Conservation (phyloP, 1,140 invertebrate genomes). For the Branchinecta lindahli region DNA sequence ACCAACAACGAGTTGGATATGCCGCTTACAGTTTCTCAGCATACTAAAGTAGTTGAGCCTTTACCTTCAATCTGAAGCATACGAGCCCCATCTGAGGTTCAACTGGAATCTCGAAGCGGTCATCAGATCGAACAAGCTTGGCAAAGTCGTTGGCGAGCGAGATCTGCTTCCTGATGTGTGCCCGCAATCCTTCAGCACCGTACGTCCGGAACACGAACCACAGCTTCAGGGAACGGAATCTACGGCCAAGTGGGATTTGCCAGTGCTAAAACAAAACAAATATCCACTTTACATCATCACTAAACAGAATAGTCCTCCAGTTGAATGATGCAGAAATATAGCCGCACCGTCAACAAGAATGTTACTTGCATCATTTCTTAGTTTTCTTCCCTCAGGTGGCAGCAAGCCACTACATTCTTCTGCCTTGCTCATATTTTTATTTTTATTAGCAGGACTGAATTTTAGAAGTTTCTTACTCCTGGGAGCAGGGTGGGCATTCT, state of each 20-base stretch:
- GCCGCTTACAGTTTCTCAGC: no score
- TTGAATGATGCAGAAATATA: conserved; percentile 21
- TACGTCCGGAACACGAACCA: conserved; percentile 82
- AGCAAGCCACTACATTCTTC: neutral
- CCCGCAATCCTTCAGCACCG: conserved; percentile 60
- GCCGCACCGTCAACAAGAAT: no score
- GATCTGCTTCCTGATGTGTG: conserved; percentile 59
- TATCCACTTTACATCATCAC: neutral
- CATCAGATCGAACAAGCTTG: conserved; percentile 45
- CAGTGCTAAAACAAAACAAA: conserved; percentile 51
- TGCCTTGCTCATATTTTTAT: conserved; percentile 17
- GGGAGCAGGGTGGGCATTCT: no score
- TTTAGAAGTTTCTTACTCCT: conserved; percentile 13
- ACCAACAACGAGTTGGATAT: no score
- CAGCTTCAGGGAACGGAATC: conserved; percentile 80
- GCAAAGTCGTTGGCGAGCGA: conserved; percentile 59
- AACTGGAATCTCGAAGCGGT: conserved; percentile 58
- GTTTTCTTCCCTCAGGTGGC: no score
- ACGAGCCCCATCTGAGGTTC: conserved; percentile 62
- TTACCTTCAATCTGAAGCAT: conserved; percentile 65
- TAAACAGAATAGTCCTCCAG: neutral
- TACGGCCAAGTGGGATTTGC: conserved; percentile 77
- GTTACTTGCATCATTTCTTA: neutral
- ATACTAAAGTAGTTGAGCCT: conserved; percentile 32
- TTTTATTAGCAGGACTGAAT: no score